Evolutionary conservation across 2,797 vertebrate genomes (phyloP).

Genomic region (Ciconia nigra): DNA sequence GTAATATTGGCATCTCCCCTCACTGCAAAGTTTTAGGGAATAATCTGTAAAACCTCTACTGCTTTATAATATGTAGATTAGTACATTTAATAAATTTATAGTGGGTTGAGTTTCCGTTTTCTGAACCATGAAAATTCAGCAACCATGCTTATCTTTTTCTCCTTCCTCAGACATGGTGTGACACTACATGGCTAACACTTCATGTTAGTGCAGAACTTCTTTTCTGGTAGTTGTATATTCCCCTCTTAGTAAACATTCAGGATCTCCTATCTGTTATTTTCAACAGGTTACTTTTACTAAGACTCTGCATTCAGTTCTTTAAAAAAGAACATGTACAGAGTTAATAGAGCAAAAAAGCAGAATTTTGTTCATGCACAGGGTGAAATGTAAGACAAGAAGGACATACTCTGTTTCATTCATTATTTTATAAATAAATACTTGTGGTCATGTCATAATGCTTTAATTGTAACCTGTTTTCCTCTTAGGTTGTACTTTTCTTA

Average conservation of each 20-base stretch:
- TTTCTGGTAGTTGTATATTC: not conserved
- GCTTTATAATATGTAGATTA: not conserved
- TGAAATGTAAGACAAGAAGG: not conserved
- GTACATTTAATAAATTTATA: not conserved
- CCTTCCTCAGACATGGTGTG: rapidly evolving
- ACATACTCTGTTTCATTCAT: not conserved
- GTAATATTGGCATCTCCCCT: not conserved
- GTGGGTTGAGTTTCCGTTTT: not conserved
- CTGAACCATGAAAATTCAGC: not conserved
- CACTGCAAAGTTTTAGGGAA: not conserved
- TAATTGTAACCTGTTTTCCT: not conserved
- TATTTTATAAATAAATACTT: not conserved
- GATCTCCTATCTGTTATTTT: not conserved
- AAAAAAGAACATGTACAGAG: not conserved
- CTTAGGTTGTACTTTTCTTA: not conserved
- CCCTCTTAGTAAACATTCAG: not conserved
- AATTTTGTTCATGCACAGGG: not conserved
- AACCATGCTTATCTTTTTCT: not conserved
- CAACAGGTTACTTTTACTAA: not conserved
- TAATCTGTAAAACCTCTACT: not conserved
- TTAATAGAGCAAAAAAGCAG: not conserved
- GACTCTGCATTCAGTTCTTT: not conserved
- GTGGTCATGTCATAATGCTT: not conserved
- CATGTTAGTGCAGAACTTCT: not conserved
- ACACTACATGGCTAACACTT: not conserved